Percentiles rank a stretch among this genome's conserved stretches.
phyloP scores from a whole-genome alignment of 2,888 invertebrate genomes.

The Dorcus parallelipipedus region DNA sequence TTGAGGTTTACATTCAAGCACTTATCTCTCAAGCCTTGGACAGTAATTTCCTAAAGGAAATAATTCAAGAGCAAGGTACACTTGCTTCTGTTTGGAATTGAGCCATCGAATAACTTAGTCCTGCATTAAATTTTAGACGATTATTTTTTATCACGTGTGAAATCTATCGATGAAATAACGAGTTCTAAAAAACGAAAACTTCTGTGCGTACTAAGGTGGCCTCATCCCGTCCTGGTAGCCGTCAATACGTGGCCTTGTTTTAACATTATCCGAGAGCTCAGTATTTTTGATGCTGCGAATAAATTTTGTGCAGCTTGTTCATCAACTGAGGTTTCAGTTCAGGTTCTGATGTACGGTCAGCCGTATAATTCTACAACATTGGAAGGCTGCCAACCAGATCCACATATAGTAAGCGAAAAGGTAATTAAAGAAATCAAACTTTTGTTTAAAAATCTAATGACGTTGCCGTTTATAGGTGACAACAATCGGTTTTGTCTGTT shows the following conservation, averaged over 20 bases:
- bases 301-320: slow-evolving; percentile 68
- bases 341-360: slow-evolving; percentile 78
- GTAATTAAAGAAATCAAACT: slow-evolving; percentile 43
- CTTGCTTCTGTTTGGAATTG: slow-evolving; percentile 5
- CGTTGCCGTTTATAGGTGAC: too few species aligned
- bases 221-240: slow-evolving; percentile 59
- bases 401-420: slow-evolving; percentile 71
- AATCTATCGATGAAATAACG: slow-evolving; percentile 80
- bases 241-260: slow-evolving; percentile 76
- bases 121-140: slow-evolving; percentile 63
- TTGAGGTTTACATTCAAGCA: slow-evolving; percentile 89
- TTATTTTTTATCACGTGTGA: slow-evolving; percentile 83
- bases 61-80: slow-evolving; percentile 83
- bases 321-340: slow-evolving; percentile 63
- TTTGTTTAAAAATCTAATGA: too few species aligned
- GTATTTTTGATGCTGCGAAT: slow-evolving; percentile 50
- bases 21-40: slow-evolving; percentile 87
- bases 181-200: slow-evolving; percentile 69
- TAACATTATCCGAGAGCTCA: slow-evolving; percentile 60
- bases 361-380: slow-evolving; percentile 80
- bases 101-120: neutral
- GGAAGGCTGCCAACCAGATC: slow-evolving; percentile 74
- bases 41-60: slow-evolving; percentile 84
- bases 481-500: too few species aligned
- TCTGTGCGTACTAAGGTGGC: slow-evolving; percentile 60